Base-by-base conservation (phyloP, 2,113 vertebrate genomes). In the Pseudopipra pipra region DNA sequence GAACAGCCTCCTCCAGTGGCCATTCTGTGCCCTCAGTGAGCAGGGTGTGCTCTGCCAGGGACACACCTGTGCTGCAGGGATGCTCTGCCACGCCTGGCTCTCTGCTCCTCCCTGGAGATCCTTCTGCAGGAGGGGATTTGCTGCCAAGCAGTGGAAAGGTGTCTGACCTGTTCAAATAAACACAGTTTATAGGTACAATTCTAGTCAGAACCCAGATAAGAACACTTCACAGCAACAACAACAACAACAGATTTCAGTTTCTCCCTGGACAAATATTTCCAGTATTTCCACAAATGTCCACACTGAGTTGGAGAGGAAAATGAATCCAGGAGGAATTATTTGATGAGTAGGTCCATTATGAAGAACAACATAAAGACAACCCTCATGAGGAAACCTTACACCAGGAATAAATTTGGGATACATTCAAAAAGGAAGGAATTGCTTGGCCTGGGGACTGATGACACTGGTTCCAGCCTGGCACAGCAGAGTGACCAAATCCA, bases 51-150 rank as follows among this genome's bases (percentile, higher is more conserved):
- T 1, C 0, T 41, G 74, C 6, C 10, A 41, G 17, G 43, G 5
- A 6, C 33, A 41, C 98, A 99, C 99, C 99, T 98, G 98, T 67
- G 93, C 93, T 96, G 85, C 92, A 67, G 71, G 51, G 97, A 31
- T 87, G 96, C 62, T 98, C 98, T 88, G 96, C 89, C 75, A 96
- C 95, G 14, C 92, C 46, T 35, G 97, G 72, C 16, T 87, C 94
- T 83, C 97, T 98, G 67, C 92, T 97, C 91, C 97, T 98, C 37
- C 94, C 96, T 73, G 98, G 98, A 80, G 98, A 85, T 47, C 79
- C 91, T 94, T 98, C 97, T 67, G 95, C 89, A 81, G 98, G 91
- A 22, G 87, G 95, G 63, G 96, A 86, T 90, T 98, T 99, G 86
- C 94, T 97, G 94, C 96, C 98, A 74, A 97, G 97, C n/a, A 97